A percentile compares a stretch with the other conserved stretches of the same genome.
Evolutionary conservation across 2,888 invertebrate species (phyloP).

Genomic region (Ophioninae sp.): DNA sequence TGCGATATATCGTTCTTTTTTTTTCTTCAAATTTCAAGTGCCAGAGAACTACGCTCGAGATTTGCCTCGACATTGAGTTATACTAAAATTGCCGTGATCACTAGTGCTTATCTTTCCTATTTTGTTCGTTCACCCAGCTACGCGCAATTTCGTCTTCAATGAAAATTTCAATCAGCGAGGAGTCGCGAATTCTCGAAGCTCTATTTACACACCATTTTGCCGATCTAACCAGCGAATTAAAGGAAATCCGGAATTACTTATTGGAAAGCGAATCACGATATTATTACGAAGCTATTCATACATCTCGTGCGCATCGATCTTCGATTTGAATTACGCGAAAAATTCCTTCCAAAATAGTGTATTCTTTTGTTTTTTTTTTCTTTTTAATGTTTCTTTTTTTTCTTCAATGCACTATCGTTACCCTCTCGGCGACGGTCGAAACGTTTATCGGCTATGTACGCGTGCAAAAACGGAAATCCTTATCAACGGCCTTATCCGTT

Average conservation of each 20-base stretch:
- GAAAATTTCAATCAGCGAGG: constrained; percentile 7
- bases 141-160: constrained; percentile 30
- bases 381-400: neutral
- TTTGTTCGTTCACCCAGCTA: constrained; percentile 5
- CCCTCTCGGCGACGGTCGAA: neutral
- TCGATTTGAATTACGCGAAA: neutral
- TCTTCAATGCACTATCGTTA: constrained; percentile 1
- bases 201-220: constrained; percentile 29
- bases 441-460: neutral
- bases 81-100: constrained; percentile 13
- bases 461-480: neutral
- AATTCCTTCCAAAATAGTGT: constrained; percentile 1
- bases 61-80: constrained; percentile 44
- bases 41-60: constrained; percentile 26
- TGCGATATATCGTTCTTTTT: constrained; percentile 32
- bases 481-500: neutral
- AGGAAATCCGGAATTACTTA: constrained; percentile 44
- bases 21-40: constrained; percentile 18
- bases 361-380: neutral
- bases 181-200: constrained; percentile 22
- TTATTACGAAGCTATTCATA: constrained; percentile 13
- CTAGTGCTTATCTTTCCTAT: constrained; percentile 16
- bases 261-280: constrained; percentile 35
- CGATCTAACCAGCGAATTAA: constrained; percentile 3
- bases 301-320: neutral